Conservation (phyloP, 2,888 invertebrate genomes). For the Papilio protenor region DNA sequence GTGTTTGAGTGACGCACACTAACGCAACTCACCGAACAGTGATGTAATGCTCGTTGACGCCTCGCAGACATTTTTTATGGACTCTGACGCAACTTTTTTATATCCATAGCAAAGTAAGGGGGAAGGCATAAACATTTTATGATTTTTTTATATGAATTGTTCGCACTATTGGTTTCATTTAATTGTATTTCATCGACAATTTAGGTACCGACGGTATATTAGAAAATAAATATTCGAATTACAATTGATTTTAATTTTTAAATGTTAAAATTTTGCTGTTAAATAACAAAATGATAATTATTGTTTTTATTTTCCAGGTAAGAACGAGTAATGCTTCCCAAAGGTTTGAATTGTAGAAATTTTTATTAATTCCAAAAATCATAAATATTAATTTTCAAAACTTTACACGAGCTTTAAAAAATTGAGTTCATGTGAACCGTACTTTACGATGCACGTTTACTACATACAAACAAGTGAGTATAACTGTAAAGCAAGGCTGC, state of each 20-base stretch:
- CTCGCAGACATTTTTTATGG: slow-evolving; percentile 83
- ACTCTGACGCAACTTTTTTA: slow-evolving; percentile 82
- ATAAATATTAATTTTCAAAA: slow-evolving; percentile 20
- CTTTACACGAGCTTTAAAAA: slow-evolving; percentile 46
- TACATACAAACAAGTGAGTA: slow-evolving; percentile 68
- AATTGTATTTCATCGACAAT: slow-evolving; percentile 23
- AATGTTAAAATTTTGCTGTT: background rate
- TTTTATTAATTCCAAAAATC: background rate
- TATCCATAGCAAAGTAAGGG: slow-evolving; percentile 69
- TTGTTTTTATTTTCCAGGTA: slow-evolving; percentile 53
- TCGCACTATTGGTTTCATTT: background rate
- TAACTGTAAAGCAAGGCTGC: slow-evolving; percentile 84
- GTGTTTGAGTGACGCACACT: slow-evolving; percentile 58
- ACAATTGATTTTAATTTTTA: background rate
- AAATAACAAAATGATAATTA: slow-evolving; percentile 16
- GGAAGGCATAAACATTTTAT: slow-evolving; percentile 53
- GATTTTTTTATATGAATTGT: background rate
- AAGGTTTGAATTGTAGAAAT: slow-evolving; percentile 40
- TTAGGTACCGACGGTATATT: background rate
- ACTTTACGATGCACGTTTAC: slow-evolving; percentile 76
- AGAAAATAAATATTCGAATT: background rate
- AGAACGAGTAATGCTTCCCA: slow-evolving; percentile 44
- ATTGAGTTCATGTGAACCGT: slow-evolving; percentile 65
- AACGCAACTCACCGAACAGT: slow-evolving; percentile 52
- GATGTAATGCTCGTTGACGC: slow-evolving; percentile 81